Base-by-base conservation (phyloP, 2,888 invertebrate genomes). In the Orchesella flavescens region DNA sequence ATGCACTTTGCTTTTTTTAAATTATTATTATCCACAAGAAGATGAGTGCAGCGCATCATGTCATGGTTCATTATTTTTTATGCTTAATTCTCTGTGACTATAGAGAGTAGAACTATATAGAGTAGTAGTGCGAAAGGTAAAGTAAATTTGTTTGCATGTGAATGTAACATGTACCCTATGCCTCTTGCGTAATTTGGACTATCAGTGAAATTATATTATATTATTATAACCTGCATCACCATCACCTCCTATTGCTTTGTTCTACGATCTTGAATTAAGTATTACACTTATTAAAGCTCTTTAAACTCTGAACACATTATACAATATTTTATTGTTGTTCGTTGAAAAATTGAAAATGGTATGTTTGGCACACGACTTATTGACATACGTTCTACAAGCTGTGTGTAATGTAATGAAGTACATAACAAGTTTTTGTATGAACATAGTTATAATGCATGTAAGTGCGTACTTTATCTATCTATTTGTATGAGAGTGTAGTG, bases 181-280 rank as follows among this genome's bases (percentile, higher is more conserved):
- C 34, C 24, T 65, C 65, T 69, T 69, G 69, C 69, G 69, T 69
- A 69, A 69, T 69, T 15, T 19, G 2, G 13, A 23, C 53, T 69
- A 69, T 69, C 69, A 69, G 69, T 21, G 69, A 69, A 46, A 69
- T 69, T 69, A 69, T 46, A 19, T 34, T 34, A 7, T 34, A 34
- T 34, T 34, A 34, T 34, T 34, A 34, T 34, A 34, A 34, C 34
- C 34, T 34, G 34, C 34, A 34, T 2, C 34, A 34, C 34, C 34
- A 9, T 46, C 13, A 13, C 46, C 46, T 46, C 46, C 13, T 53
- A 5, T 53, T 1, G 17, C 53, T 53, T 53, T 53, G 53, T 53
- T 53, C 10, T 46, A n/a, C n/a, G 7, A 10, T 53, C n/a, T 17
- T 53, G 17, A n/a, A 3, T 53, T 17, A 53, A 15, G n/a, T 53